Conservation (phyloP, 2,888 invertebrate genomes). For the Amblyjoppa proteus region DNA sequence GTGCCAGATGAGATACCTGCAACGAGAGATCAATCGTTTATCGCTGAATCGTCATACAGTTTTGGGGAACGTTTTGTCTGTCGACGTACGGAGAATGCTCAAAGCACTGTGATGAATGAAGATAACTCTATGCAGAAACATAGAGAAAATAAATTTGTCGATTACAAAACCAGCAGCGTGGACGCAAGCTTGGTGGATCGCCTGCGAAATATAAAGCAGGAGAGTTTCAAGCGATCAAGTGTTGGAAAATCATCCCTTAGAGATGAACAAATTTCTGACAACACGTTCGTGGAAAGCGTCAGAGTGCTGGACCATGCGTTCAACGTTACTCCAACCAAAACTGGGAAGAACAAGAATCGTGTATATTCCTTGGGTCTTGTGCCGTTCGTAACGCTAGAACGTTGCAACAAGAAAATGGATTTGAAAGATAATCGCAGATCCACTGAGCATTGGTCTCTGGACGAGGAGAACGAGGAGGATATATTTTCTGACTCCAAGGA, state of each 20-base stretch:
- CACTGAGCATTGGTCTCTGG: conserved; percentile 30
- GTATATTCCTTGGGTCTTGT: neutral
- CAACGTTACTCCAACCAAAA: neutral
- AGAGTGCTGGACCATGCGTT: conserved; percentile 41
- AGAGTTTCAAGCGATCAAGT: neutral
- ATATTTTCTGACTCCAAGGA: conserved; percentile 58
- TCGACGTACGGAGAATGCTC: neutral
- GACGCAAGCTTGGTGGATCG: conserved; percentile 6
- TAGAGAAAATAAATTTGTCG: neutral
- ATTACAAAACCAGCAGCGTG: neutral
- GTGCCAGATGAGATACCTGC: neutral
- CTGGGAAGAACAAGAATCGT: neutral
- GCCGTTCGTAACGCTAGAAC: neutral
- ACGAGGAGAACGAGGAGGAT: conserved; percentile 62
- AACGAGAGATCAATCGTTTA: neutral
- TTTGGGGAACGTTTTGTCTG: neutral
- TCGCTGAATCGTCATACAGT: neutral
- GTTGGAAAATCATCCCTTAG: neutral
- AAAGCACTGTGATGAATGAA: neutral
- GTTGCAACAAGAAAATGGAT: neutral
- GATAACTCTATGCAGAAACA: neutral
- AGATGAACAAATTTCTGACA: conserved; percentile 36
- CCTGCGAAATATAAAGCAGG: conserved; percentile 26
- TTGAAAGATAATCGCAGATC: neutral
- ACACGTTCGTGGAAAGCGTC: conserved; percentile 40